These are phyloP conservation scores for Darevskia mixta DNA, from an alignment of 2,797 vertebrate genomes.

Conservation along the genomic window DNA sequence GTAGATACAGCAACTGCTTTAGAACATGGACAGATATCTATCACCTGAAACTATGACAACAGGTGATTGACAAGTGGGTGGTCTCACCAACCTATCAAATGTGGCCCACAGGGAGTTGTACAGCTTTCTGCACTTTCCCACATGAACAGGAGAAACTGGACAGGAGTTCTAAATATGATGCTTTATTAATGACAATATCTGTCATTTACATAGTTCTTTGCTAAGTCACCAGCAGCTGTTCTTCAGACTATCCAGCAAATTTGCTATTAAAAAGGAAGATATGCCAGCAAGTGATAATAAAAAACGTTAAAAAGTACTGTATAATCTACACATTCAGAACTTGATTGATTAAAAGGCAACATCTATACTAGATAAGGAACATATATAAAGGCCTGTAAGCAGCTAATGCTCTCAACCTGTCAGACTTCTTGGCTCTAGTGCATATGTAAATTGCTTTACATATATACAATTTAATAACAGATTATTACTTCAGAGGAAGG, in stretches of 20 bases:
- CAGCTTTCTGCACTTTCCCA: no score
- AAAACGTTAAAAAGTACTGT: neutral
- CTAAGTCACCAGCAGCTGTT: neutral
- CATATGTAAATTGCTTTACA: neutral
- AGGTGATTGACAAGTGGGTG: no score
- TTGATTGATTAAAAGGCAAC: neutral
- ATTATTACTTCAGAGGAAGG: neutral
- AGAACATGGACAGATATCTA: no score
- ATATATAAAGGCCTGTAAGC: neutral
- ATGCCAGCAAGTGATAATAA: neutral
- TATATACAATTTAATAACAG: neutral
- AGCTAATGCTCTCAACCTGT: neutral
- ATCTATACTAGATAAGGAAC: neutral
- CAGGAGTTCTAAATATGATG: neutral
- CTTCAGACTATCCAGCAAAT: neutral
- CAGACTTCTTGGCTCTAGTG: neutral
- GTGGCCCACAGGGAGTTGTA: no score
- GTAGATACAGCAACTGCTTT: no score
- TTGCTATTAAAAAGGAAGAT: neutral
- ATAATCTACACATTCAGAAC: neutral
- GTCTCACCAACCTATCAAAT: no score
- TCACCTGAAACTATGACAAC: no score
- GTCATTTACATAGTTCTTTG: neutral
- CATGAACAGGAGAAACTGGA: neutral
- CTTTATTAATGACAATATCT: neutral